phyloP scores from a whole-genome alignment of 1,140 invertebrate genomes.

The Odontomachus brunneus region DNA sequence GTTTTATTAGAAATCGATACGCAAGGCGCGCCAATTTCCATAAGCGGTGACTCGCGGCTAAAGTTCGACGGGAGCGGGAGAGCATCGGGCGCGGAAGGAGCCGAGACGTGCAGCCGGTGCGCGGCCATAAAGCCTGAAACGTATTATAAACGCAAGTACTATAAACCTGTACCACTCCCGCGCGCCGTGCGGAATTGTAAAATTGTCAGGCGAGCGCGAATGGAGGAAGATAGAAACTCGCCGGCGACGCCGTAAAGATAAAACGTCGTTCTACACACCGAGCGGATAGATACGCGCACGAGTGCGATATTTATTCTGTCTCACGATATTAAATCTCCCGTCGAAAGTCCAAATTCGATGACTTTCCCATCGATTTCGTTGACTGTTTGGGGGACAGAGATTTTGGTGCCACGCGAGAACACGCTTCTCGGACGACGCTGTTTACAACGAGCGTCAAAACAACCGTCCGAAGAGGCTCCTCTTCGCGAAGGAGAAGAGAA shows the following conservation, averaged over 20 bases:
- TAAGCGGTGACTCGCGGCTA: slow-evolving; percentile 11
- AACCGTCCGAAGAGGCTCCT: neutral
- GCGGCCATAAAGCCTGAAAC: slow-evolving; percentile 74
- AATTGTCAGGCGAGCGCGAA: slow-evolving; percentile 73
- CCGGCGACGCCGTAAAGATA: slow-evolving; percentile 71
- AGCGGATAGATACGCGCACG: neutral
- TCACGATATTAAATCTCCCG: neutral
- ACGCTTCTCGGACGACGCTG: neutral
- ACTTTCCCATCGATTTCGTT: neutral
- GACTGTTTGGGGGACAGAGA: neutral
- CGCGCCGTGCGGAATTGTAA: slow-evolving; percentile 75
- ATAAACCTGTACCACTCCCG: slow-evolving; percentile 78
- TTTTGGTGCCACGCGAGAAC: neutral
- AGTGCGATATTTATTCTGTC: neutral
- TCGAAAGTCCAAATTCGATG: neutral
- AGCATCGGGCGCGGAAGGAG: slow-evolving; percentile 40
- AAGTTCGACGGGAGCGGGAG: slow-evolving; percentile 42
- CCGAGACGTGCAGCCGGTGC: slow-evolving; percentile 48
- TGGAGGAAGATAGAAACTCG: slow-evolving; percentile 69
- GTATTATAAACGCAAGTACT: slow-evolving; percentile 78
- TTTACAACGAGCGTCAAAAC: slow-evolving; percentile 1
- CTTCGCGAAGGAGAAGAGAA: neutral
- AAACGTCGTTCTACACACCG: slow-evolving; percentile 35
- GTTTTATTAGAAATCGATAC: slow-evolving; percentile 37
- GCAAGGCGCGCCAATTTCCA: slow-evolving; percentile 25